Evolutionary conservation across 2,797 vertebrate genomes (phyloP).

Genomic region (Chiropotes sagulatus): DNA sequence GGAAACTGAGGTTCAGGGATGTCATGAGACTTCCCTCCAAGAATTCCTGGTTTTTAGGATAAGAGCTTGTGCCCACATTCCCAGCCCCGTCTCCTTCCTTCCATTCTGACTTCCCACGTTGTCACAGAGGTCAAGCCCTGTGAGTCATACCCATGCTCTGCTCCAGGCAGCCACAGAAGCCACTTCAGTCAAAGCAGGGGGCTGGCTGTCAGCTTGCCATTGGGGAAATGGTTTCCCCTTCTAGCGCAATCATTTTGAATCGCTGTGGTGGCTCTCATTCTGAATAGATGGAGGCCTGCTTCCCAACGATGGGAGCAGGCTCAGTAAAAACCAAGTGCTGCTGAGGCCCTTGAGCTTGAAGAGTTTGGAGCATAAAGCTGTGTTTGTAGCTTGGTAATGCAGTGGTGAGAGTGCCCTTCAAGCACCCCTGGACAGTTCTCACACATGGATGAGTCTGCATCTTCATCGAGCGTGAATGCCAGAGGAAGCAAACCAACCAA

Average conservation of each 20-base stretch:
- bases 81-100: not conserved
- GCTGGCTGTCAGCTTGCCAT: no score
- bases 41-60: not conserved
- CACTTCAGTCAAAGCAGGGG: not conserved
- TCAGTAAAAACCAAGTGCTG: not conserved
- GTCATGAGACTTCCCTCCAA: fast-evolving
- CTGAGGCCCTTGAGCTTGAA: not conserved
- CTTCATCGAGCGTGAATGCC: fast-evolving
- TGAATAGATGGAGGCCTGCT: not conserved
- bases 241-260: not conserved
- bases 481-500: fast-evolving
- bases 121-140: not conserved
- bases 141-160: not conserved
- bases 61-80: fast-evolving
- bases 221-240: not conserved
- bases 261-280: fast-evolving
- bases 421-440: not conserved
- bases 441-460: fast-evolving
- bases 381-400: not conserved
- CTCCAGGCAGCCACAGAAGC: no score
- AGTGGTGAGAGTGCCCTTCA: not conserved
- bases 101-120: not conserved
- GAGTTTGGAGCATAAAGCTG: not conserved
- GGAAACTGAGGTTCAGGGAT: not conserved
- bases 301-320: fast-evolving